Percentiles rank a stretch among this genome's conserved stretches.
phyloP scores from a whole-genome alignment of 2,113 vertebrate genomes.

The Ameiurus melas region DNA sequence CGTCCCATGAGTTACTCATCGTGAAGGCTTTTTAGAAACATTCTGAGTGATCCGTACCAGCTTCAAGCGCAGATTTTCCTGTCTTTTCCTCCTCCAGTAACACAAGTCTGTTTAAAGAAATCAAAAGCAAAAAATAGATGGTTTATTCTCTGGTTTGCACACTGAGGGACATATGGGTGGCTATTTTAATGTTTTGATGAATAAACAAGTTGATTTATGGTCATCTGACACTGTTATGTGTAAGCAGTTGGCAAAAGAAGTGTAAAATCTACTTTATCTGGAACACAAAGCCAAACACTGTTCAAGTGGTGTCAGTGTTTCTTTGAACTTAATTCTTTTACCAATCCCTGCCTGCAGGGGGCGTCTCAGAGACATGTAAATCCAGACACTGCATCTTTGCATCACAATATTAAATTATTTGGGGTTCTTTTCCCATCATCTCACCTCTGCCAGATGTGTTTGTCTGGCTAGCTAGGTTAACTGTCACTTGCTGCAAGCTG shows the following conservation, averaged over 20 bases:
- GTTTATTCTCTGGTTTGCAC: not conserved
- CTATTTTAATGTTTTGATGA: not conserved
- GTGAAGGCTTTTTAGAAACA: not conserved
- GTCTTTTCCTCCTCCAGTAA: slow-evolving; percentile 74
- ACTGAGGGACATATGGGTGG: not conserved
- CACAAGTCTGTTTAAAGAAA: slow-evolving; percentile 67
- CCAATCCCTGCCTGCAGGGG: not conserved
- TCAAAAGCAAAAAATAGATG: not conserved
- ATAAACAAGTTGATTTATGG: not conserved
- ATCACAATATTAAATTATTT: too few relatives aligned
- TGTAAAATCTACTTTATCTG: not conserved
- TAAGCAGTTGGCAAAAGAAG: not conserved
- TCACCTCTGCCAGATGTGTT: too few relatives aligned
- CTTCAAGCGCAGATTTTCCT: slow-evolving; percentile 54
- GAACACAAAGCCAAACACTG: not conserved
- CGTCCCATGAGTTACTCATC: not conserved
- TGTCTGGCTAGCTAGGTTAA: too few relatives aligned
- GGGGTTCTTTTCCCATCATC: too few relatives aligned
- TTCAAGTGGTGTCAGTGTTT: not conserved
- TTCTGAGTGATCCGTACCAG: slow-evolving; percentile 65
- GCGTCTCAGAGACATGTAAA: not conserved
- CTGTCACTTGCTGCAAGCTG: too few relatives aligned
- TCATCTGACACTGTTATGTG: not conserved
- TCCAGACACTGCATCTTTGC: not conserved
- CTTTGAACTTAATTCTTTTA: not conserved